phyloP scores from a whole-genome alignment of 2,888 invertebrate species.

The Parnassius orleans region DNA sequence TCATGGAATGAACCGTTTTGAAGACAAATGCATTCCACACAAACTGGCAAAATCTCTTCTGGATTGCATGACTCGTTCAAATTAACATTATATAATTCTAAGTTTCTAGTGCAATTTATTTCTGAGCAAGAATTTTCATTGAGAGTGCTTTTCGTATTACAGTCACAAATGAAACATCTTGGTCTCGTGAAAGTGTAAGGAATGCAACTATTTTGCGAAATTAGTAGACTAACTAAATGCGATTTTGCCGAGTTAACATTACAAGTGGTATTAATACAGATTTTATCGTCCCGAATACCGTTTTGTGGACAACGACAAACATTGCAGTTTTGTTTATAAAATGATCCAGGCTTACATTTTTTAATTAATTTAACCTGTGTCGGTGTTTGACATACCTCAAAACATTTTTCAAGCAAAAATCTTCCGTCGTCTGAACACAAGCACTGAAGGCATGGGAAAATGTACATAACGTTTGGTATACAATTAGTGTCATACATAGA shows the following conservation, averaged over 20 bases:
- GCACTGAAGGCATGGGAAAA: conserved; percentile 64
- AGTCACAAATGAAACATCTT: conserved; percentile 65
- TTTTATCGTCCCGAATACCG: conserved; percentile 43
- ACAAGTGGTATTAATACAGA: conserved; percentile 38
- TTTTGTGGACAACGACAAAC: conserved; percentile 59
- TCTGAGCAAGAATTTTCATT: conserved; percentile 57
- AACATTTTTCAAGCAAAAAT: conserved; percentile 56
- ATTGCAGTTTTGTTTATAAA: conserved; percentile 58
- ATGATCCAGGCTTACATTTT: conserved; percentile 54
- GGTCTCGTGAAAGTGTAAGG: conserved; percentile 54
- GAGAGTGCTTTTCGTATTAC: conserved; percentile 46
- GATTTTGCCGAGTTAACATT: conserved; percentile 24
- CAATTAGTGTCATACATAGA: conserved; percentile 43
- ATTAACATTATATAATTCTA: conserved; percentile 39
- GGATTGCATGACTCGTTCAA: conserved; percentile 46
- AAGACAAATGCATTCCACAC: conserved; percentile 64
- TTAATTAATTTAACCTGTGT: conserved; percentile 28
- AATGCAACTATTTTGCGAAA: conserved; percentile 38
- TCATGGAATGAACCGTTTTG: conserved; percentile 43
- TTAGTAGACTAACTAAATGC: conserved; percentile 29
- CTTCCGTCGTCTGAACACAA: conserved; percentile 58
- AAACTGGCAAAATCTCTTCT: conserved; percentile 60
- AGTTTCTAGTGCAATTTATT: conserved; percentile 50
- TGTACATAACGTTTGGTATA: conserved; percentile 66
- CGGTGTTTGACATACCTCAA: conserved; percentile 51